Evolutionary conservation across 2,797 vertebrate genomes (phyloP).

Genomic region (Pseudomugil gertrudae): DNA sequence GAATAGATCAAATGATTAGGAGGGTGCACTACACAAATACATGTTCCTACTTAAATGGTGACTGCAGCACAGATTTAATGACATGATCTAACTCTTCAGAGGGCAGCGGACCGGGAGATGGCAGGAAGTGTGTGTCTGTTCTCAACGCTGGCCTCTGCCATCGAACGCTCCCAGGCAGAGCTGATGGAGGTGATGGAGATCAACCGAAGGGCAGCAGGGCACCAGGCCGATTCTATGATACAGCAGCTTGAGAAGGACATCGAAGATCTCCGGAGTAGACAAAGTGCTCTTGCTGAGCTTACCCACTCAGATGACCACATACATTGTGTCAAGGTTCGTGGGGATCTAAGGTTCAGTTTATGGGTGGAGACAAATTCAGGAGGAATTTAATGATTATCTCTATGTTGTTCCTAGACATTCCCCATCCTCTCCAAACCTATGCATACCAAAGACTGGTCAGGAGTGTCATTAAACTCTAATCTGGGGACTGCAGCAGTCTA

Average conservation of each 20-base stretch:
- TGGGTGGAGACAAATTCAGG: background rate
- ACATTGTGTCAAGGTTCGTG: slow-evolving; percentile 68
- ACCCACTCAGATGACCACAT: slow-evolving; percentile 62
- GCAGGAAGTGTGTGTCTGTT: slow-evolving; percentile 63
- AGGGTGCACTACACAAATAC: accelerated
- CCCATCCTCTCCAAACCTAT: slow-evolving; percentile 46
- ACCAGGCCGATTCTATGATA: slow-evolving; percentile 66
- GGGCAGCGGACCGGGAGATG: slow-evolving; percentile 60
- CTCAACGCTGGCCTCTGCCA: slow-evolving; percentile 51
- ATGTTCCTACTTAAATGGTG: too few relatives aligned
- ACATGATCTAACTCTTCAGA: slow-evolving; percentile 26
- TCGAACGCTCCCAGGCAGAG: slow-evolving; percentile 72
- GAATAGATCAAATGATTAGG: background rate
- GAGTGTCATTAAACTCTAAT: slow-evolving; percentile 63
- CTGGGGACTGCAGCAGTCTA: slow-evolving; percentile 67
- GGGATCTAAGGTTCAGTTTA: background rate
- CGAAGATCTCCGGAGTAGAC: slow-evolving; percentile 61
- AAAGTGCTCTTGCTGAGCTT: slow-evolving; percentile 57
- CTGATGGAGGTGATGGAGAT: slow-evolving; percentile 74
- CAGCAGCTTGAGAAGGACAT: slow-evolving; percentile 78
- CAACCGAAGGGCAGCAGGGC: slow-evolving; percentile 54
- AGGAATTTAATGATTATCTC: background rate
- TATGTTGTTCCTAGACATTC: slow-evolving; percentile 52
- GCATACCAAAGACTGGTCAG: slow-evolving; percentile 71
- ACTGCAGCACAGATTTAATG: background rate